Evolutionary conservation across 1,140 invertebrate species (phyloP).

Genomic region (Portunus trituberculatus): DNA sequence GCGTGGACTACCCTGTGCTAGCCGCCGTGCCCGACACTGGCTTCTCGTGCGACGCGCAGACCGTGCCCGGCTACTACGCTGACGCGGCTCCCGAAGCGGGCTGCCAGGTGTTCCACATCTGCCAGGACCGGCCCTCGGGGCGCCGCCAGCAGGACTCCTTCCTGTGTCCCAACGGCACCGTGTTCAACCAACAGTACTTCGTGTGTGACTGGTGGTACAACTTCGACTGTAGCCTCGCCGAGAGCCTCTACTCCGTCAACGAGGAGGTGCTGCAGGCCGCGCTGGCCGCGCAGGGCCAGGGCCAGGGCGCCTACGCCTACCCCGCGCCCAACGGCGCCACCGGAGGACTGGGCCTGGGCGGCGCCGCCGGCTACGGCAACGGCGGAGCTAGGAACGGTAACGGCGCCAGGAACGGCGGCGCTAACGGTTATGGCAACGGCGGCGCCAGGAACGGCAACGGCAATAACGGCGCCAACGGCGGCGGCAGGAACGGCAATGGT

Average conservation of each 20-base stretch:
- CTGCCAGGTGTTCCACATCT: slow-evolving; percentile 83
- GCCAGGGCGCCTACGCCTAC: background rate
- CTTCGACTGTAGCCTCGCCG: slow-evolving; percentile 81
- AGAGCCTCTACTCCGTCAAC: slow-evolving; percentile 81
- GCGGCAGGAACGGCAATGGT: slow-evolving; percentile 19
- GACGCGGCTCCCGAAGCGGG: slow-evolving; percentile 79
- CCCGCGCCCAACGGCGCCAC: background rate
- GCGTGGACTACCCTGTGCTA: slow-evolving; percentile 79
- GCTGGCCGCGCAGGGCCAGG: background rate
- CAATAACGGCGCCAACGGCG: background rate
- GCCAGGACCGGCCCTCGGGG: slow-evolving; percentile 81
- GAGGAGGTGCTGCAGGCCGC: slow-evolving; percentile 65
- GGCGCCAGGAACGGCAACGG: slow-evolving; percentile 13
- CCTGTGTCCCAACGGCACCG: slow-evolving; percentile 83
- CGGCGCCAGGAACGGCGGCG: background rate
- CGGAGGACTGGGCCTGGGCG: background rate
- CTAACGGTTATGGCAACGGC: background rate
- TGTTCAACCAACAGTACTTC: slow-evolving; percentile 83
- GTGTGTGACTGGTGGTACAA: slow-evolving; percentile 85
- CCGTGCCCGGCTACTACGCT: slow-evolving; percentile 76
- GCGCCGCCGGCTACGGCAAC: background rate
- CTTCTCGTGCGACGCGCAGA: slow-evolving; percentile 80
- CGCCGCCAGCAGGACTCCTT: slow-evolving; percentile 79
- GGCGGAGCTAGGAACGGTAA: background rate
- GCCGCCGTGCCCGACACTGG: slow-evolving; percentile 79